phyloP scores from a whole-genome alignment of 2,888 invertebrate genomes.

The Apamea monoglypha region DNA sequence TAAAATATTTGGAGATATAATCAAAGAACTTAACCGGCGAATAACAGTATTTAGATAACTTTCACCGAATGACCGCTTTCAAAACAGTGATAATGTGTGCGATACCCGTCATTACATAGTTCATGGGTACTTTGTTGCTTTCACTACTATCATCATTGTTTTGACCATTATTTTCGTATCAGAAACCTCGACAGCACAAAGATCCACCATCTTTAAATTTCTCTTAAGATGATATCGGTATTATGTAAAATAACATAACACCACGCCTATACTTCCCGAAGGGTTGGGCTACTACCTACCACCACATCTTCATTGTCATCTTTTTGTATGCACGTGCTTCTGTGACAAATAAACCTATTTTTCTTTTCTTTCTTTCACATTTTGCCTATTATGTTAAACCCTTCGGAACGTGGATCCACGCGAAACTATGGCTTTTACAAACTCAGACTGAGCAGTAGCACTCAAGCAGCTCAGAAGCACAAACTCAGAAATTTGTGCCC shows the following conservation, averaged over 20 bases:
- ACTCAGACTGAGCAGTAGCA: too few relatives aligned
- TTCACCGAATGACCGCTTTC: conserved; percentile 79
- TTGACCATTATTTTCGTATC: conserved; percentile 82
- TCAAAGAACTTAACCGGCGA: conserved; percentile 45
- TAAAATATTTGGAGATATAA: too few relatives aligned
- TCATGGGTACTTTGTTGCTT: conserved; percentile 83
- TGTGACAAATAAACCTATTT: too few relatives aligned
- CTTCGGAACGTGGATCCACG: too few relatives aligned
- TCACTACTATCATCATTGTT: conserved; percentile 83
- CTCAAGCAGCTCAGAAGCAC: too few relatives aligned
- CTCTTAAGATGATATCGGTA: conserved; percentile 41
- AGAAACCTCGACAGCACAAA: conserved; percentile 36
- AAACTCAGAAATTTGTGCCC: too few relatives aligned
- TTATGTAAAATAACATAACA: conserved; percentile 20
- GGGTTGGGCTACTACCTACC: not conserved
- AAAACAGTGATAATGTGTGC: conserved; percentile 84
- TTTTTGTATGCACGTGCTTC: too few relatives aligned
- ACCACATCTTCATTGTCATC: too few relatives aligned
- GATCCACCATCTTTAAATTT: conserved; percentile 43
- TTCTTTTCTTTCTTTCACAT: too few relatives aligned
- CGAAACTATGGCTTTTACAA: too few relatives aligned
- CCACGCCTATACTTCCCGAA: not conserved
- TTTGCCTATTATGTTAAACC: too few relatives aligned
- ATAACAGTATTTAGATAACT: conserved; percentile 75
- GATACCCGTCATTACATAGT: conserved; percentile 83